Conservation (phyloP, 2,888 invertebrate species). For the Odontocerum albicorne region DNA sequence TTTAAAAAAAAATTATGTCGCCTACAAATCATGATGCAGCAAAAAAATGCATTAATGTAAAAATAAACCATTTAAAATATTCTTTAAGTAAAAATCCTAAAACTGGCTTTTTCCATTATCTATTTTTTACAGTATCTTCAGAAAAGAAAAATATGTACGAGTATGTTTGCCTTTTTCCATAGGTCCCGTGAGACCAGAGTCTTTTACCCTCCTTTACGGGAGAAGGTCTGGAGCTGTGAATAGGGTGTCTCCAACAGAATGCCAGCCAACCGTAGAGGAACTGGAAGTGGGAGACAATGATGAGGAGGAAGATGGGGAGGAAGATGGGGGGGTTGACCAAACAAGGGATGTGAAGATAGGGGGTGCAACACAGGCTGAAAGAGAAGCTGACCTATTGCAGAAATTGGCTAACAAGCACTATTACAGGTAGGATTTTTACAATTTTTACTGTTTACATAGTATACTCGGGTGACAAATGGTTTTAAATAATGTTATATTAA, state of each 20-base stretch:
- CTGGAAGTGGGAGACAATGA: constrained; percentile 13
- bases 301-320: constrained; percentile 8
- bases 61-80: not conserved
- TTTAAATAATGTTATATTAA: too few relatives aligned
- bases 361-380: constrained; percentile 14
- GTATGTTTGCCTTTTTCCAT: not conserved
- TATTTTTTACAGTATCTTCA: too few relatives aligned
- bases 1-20: too few relatives aligned
- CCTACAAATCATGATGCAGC: too few relatives aligned
- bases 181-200: constrained; percentile 36
- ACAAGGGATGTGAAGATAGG: not conserved
- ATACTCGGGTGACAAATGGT: too few relatives aligned
- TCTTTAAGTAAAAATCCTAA: not conserved
- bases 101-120: not conserved
- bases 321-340: constrained; percentile 10
- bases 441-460: not conserved
- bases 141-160: too few relatives aligned
- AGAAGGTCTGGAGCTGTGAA: constrained; percentile 9
- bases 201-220: constrained; percentile 28
- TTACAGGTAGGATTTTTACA: constrained; percentile 25
- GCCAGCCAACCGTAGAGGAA: constrained; percentile 26
- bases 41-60: too few relatives aligned
- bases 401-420: constrained; percentile 34
- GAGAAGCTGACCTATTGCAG: constrained; percentile 31
- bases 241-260: constrained; percentile 26